Conservation (phyloP, 2,113 vertebrate species). For the Paraplagusia blochii region DNA sequence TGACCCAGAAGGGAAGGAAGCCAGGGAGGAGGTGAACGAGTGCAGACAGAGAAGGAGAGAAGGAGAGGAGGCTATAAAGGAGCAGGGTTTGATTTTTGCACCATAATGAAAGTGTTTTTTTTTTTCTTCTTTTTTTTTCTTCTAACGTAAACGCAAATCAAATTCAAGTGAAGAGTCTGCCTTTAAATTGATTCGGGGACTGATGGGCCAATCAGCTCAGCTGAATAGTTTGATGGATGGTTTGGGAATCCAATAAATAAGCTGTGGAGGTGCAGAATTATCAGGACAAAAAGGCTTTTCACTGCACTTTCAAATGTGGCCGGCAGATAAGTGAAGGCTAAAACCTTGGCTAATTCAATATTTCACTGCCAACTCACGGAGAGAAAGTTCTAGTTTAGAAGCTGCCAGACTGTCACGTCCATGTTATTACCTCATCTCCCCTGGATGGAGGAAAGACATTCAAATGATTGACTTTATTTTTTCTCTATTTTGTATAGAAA, state of each 20-base stretch:
- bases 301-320: neutral
- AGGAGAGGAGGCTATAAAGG: constrained; percentile 1
- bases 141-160: constrained; percentile 30
- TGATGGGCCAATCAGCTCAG: constrained; percentile 38
- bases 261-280: constrained; percentile 27
- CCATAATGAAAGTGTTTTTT: constrained; percentile 31
- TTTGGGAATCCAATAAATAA: constrained; percentile 42
- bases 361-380: neutral
- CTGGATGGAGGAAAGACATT: no score
- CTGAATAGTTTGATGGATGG: constrained; percentile 50
- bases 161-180: constrained; percentile 30
- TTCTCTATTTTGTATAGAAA: no score
- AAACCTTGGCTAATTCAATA: neutral
- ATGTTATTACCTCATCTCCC: neutral
- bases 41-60: constrained; percentile 1
- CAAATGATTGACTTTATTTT: no score
- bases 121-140: constrained; percentile 18
- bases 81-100: constrained; percentile 22
- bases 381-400: neutral
- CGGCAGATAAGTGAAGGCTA: neutral
- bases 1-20: constrained; percentile 1
- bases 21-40: constrained; percentile 7
- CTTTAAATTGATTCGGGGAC: constrained; percentile 37
- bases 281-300: constrained; percentile 10
- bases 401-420: neutral